Evolutionary conservation across 2,113 vertebrate species (phyloP).

Genomic region (Boleophthalmus pectinirostris): DNA sequence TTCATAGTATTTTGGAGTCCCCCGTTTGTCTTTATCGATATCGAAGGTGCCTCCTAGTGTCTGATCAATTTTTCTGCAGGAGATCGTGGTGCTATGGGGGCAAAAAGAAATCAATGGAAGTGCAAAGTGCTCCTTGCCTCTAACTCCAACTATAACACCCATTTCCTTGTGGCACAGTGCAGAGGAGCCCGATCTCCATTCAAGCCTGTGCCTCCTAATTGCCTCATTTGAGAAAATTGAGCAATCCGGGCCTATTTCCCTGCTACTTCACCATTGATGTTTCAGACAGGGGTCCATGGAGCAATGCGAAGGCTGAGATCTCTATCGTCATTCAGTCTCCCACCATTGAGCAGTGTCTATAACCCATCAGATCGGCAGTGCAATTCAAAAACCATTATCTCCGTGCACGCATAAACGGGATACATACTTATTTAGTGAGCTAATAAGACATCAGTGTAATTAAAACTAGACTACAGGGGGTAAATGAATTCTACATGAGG

Average conservation of each 20-base stretch:
- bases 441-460: constrained; percentile 42
- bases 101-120: constrained; percentile 67
- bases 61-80: constrained; percentile 64
- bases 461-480: constrained; percentile 25
- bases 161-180: constrained; percentile 48
- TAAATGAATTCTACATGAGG: constrained; percentile 37
- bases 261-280: constrained; percentile 57
- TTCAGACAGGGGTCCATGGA: constrained; percentile 53
- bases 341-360: constrained; percentile 26
- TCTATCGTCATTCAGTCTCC: constrained; percentile 49
- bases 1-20: constrained; percentile 40
- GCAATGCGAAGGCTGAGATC: constrained; percentile 43
- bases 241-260: constrained; percentile 56
- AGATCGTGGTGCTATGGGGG: constrained; percentile 48
- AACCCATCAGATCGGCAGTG: constrained; percentile 28
- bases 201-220: constrained; percentile 64
- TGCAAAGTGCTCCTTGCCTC: constrained; percentile 43
- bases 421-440: constrained; percentile 22
- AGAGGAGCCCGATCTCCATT: constrained; percentile 66
- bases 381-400: constrained; percentile 55
- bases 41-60: constrained; percentile 56
- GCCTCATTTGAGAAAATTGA: constrained; percentile 75
- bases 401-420: constrained; percentile 16
- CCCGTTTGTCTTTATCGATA: constrained; percentile 59
- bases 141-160: constrained; percentile 40